Percentiles rank a stretch among this genome's conserved stretches.
These are phyloP conservation scores for Rattus rattus DNA, from an alignment of 2,113 vertebrate genomes.

Conservation along the genomic window DNA sequence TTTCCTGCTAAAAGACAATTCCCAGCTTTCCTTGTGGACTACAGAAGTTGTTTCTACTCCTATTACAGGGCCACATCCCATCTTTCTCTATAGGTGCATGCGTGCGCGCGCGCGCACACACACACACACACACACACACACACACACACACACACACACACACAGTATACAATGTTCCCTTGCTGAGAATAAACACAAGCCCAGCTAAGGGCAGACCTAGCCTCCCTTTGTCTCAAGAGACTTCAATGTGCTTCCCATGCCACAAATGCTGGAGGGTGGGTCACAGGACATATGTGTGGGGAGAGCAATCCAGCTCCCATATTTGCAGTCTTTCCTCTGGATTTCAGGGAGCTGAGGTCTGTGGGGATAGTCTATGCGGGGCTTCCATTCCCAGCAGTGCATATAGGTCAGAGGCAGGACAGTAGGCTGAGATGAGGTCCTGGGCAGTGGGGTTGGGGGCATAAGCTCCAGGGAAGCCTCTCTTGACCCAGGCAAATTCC, in stretches of 20 bases:
- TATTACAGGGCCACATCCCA: not conserved
- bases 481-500: not conserved
- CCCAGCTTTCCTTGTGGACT: not conserved
- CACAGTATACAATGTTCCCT: not conserved
- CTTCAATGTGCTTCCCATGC: not conserved
- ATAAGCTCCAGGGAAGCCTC: not conserved
- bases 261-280: not conserved
- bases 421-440: not conserved
- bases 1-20: not conserved
- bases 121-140: not conserved
- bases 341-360: not conserved
- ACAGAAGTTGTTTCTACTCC: not conserved
- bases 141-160: not conserved
- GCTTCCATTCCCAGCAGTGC: not conserved
- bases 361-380: not conserved
- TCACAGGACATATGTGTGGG: not conserved
- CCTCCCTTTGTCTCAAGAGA: not conserved
- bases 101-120: too few species aligned
- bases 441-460: accelerated
- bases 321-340: not conserved
- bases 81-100: not conserved
- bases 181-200: not conserved
- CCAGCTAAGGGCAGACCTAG: not conserved
- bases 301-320: not conserved
- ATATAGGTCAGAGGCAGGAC: not conserved